These are phyloP conservation scores for Mythimna loreyi DNA, from an alignment of 2,888 invertebrate species.

Conservation along the genomic window DNA sequence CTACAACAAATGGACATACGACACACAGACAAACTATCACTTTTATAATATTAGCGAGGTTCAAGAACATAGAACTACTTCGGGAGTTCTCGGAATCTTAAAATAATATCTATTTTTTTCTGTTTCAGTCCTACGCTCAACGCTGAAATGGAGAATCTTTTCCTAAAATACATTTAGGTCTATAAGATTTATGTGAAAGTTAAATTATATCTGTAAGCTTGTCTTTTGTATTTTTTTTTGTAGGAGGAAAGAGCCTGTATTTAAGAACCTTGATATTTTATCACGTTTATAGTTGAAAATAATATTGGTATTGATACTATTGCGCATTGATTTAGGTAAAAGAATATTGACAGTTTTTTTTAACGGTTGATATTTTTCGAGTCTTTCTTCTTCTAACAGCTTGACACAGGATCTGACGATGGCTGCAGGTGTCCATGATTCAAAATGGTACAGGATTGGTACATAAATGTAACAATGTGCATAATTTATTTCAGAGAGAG, in stretches of 20 bases:
- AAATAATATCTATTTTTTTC: constrained; percentile 32
- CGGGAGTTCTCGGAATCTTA: constrained; percentile 4
- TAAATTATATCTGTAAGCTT: constrained; percentile 12
- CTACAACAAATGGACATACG: too few species aligned
- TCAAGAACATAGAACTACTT: constrained; percentile 28
- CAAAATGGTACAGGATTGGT: not conserved
- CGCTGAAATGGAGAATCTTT: constrained; percentile 33
- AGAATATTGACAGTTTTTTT: not conserved
- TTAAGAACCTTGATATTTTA: not conserved
- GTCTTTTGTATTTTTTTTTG: constrained; percentile 8
- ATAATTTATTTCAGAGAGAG: too few species aligned
- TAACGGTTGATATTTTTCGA: not conserved
- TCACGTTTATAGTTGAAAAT: not conserved
- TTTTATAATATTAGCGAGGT: constrained; percentile 18
- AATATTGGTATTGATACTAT: not conserved
- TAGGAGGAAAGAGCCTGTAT: not conserved
- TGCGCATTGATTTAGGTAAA: not conserved
- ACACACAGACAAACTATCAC: not conserved
- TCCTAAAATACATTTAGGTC: constrained; percentile 6
- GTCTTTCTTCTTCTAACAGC: not conserved
- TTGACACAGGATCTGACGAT: not conserved
- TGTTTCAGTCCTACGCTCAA: constrained; percentile 16
- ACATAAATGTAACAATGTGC: not conserved
- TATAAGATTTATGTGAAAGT: constrained; percentile 26
- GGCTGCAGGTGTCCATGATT: not conserved